Conservation (phyloP, 2,888 invertebrate genomes). For the Ephialtes manifestator region DNA sequence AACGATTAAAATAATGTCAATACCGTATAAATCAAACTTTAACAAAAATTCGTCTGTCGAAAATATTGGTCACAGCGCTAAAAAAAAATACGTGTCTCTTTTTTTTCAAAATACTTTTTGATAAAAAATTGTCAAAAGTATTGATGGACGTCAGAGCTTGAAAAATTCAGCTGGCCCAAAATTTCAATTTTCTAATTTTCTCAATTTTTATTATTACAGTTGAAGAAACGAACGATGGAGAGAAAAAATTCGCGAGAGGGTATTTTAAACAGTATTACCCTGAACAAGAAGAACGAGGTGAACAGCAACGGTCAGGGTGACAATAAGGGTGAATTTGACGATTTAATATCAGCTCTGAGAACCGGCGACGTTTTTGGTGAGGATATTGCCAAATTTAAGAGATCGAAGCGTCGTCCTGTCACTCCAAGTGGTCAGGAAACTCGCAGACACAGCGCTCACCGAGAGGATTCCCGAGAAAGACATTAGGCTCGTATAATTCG, state of each 20-base stretch:
- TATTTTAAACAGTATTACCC: constrained; percentile 91
- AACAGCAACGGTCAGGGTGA: constrained; percentile 88
- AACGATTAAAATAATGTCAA: no score
- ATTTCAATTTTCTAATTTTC: not conserved
- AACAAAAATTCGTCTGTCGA: no score
- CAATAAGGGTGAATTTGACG: constrained; percentile 97
- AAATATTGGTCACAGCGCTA: no score
- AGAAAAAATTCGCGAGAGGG: constrained; percentile 93
- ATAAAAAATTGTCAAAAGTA: no score
- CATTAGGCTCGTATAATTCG: constrained; percentile 75
- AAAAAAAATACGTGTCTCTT: no score
- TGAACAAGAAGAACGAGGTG: constrained; percentile 88
- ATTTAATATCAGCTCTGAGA: constrained; percentile 96
- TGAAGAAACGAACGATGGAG: constrained; percentile 95
- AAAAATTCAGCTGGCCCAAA: no score
- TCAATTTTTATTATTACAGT: constrained; percentile 84
- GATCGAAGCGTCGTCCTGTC: constrained; percentile 90
- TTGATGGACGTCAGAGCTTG: no score
- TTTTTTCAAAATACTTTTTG: no score
- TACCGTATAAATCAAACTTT: no score
- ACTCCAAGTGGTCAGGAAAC: constrained; percentile 88
- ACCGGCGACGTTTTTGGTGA: constrained; percentile 98
- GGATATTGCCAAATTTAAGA: constrained; percentile 96
- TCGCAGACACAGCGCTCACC: constrained; percentile 88
- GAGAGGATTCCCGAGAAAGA: constrained; percentile 91